Evolutionary conservation across 2,888 invertebrate genomes (phyloP).

Genomic region (Physocephala rufipes): DNA sequence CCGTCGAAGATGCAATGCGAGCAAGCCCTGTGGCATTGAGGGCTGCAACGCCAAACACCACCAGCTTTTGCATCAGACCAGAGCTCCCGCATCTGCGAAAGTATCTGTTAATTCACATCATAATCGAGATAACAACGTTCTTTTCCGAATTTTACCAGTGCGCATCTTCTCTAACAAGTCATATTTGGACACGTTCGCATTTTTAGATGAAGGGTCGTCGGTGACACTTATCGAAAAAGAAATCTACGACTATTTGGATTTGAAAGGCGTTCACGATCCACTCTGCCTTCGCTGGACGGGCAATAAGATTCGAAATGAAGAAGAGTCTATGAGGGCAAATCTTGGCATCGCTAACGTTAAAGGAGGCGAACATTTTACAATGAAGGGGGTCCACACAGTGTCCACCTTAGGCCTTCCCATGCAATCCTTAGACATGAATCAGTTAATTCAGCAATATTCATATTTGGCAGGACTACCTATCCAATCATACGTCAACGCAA

Average conservation of each 20-base stretch:
- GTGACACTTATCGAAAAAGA: slow-evolving; percentile 37
- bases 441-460: slow-evolving; percentile 1
- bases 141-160: slow-evolving; percentile 15
- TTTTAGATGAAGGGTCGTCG: slow-evolving; percentile 28
- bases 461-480: background rate
- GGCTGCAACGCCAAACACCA: slow-evolving; percentile 35
- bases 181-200: slow-evolving; percentile 26
- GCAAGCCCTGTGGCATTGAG: slow-evolving; percentile 20
- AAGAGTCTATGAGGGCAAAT: slow-evolving; percentile 9
- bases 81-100: background rate
- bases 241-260: slow-evolving; percentile 16
- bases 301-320: slow-evolving; percentile 26
- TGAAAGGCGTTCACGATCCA: slow-evolving; percentile 26
- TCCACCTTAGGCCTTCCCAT: background rate
- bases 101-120: background rate
- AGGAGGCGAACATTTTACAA: slow-evolving; percentile 9
- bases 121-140: background rate
- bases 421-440: background rate
- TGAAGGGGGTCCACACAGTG: background rate
- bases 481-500: background rate
- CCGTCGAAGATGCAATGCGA: slow-evolving; percentile 22
- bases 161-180: slow-evolving; percentile 13
- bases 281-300: slow-evolving; percentile 30
- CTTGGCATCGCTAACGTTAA: slow-evolving; percentile 10
- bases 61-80: slow-evolving; percentile 30